A percentile compares a stretch with the other conserved stretches of the same genome.
Evolutionary conservation across 1,140 invertebrate species (phyloP).

Genomic region (Saccostrea echinata): DNA sequence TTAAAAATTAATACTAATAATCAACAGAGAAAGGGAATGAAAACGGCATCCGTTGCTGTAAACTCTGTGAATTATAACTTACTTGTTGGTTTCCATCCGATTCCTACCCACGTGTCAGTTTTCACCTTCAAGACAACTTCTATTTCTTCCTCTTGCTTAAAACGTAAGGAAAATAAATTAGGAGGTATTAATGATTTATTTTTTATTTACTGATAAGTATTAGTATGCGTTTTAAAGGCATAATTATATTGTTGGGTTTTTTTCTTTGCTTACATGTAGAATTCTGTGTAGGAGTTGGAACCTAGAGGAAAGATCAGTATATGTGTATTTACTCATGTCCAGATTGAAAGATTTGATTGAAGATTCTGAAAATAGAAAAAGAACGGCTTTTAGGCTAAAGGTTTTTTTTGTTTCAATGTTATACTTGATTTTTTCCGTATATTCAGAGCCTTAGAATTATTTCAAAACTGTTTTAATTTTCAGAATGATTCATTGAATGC

Average conservation of each 20-base stretch:
- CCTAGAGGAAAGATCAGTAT: conserved; percentile 86
- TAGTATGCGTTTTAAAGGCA: neutral
- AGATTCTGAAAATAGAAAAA: conserved; percentile 54
- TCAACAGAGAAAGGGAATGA: too few species aligned
- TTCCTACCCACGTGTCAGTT: conserved; percentile 90
- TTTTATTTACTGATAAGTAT: too few species aligned
- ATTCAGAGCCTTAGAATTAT: too few species aligned
- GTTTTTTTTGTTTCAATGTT: too few species aligned
- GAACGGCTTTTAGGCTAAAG: neutral
- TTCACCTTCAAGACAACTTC: conserved; percentile 92
- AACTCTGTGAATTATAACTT: conserved; percentile 46
- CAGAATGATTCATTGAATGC: too few species aligned
- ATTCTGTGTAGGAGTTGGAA: conserved; percentile 91
- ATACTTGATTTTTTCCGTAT: too few species aligned
- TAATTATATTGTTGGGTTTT: neutral
- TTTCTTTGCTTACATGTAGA: conserved; percentile 79
- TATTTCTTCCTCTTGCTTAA: conserved; percentile 88
- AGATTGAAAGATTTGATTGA: conserved; percentile 76
- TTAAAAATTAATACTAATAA: neutral
- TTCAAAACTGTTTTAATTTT: too few species aligned
- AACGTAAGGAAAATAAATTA: conserved; percentile 24
- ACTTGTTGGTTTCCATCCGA: conserved; percentile 89
- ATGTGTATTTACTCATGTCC: conserved; percentile 86
- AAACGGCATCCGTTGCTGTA: neutral
- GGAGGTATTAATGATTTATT: neutral